Base-by-base conservation (phyloP, 1,140 invertebrate species). In the Drosophila sechellia region DNA sequence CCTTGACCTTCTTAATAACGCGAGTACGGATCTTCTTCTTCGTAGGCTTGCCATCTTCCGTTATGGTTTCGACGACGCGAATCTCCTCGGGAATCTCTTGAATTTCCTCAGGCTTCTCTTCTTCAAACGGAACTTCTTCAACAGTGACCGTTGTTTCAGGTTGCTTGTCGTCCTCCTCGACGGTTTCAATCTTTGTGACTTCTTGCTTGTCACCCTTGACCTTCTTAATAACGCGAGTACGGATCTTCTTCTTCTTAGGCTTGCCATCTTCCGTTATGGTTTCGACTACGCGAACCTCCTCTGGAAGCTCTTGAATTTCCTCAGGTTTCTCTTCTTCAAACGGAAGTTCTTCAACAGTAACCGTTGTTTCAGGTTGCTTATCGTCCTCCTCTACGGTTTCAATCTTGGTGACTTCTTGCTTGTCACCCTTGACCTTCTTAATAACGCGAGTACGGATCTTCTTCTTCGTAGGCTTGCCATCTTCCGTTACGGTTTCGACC, bases 191-290 rank as follows among this genome's bases (percentile, higher is more conserved):
- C 25, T 49, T 49, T 1, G 48, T 49, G 13, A 49, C 25, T 49
- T 49, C 48, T 5, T 49, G 48, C 5, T 49, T 49, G n/a, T 34
- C 48, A 11, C 48, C 48, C n/a, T 49, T 49, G 48, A 49, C 48
- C 48, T 49, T 49, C n/a, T 49, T 49, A n/a, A 49, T 49, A 4
- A 49, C 48, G 1, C 48, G 48, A 31, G 48, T 49, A 1, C 48
- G 48, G 25, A 49, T 49, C 48, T 49, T 49, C 48, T 49, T 49
- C 48, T 49, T 49, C 48, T 49, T 49, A 10, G 48, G 48, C 48
- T 49, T 49, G 25, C 48, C 25, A n/a, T 49, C 48, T 31, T 49
- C 48, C 8, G 48, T 31, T 17, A 49, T 5, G 10, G 25, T 34
- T 49, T 49, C 48, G 31, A 49, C 25, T 0, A 49, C 48, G 8